Evolutionary conservation across 2,888 invertebrate species (phyloP).

Genomic region (Apamea epomidion): DNA sequence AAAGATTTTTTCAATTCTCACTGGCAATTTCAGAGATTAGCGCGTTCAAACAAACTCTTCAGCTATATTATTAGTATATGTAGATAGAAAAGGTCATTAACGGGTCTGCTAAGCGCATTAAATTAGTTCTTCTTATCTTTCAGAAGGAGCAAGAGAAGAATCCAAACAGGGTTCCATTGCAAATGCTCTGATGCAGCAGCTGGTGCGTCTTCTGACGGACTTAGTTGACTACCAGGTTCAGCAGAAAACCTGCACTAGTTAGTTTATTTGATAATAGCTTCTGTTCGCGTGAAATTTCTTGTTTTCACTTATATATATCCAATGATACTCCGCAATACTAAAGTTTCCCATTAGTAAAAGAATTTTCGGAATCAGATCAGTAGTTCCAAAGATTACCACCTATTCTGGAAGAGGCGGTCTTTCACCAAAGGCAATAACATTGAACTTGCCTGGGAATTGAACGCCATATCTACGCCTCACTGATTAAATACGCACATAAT

Average conservation of each 20-base stretch:
- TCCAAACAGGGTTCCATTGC: slow-evolving; percentile 71
- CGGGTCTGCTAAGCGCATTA: not conserved
- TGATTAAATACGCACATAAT: no score
- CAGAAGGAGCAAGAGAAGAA: slow-evolving; percentile 68
- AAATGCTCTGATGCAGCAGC: slow-evolving; percentile 80
- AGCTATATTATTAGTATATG: no score
- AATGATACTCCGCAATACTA: not conserved
- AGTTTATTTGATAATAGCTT: slow-evolving; percentile 50
- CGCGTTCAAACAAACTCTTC: no score
- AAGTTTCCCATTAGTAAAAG: not conserved
- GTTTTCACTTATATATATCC: not conserved
- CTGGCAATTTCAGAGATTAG: no score
- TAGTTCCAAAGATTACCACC: not conserved
- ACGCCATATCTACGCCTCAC: no score
- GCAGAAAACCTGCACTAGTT: slow-evolving; percentile 83
- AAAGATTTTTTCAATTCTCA: no score
- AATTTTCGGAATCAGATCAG: not conserved
- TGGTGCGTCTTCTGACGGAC: slow-evolving; percentile 81
- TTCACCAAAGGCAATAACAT: no score
- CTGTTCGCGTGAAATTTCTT: not conserved
- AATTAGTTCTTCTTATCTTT: not conserved
- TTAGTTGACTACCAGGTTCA: slow-evolving; percentile 84
- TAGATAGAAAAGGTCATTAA: not conserved
- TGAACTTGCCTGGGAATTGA: no score
- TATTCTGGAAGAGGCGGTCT: no score